Base-by-base conservation (phyloP, 2,113 vertebrate species). In the Aythya baeri region DNA sequence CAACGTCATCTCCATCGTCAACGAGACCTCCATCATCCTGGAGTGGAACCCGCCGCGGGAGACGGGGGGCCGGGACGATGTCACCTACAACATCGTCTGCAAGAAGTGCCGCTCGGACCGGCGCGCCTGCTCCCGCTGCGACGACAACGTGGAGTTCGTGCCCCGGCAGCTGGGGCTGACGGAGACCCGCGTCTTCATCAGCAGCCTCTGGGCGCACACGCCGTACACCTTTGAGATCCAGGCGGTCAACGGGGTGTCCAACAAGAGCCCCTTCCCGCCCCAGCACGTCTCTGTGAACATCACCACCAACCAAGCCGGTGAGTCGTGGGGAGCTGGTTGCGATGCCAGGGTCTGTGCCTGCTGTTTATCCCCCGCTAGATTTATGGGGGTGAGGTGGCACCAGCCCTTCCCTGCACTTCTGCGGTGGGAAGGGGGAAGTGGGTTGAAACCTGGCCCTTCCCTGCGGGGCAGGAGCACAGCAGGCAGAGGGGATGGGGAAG, bases 271-370 rank as follows among this genome's bases (percentile, higher is more conserved):
- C 11, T 99, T 99, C 86, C 99, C 99, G 0, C 99, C 99, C 0
- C 99, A 99, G 93, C 99, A 99, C 0, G 98, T 99, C 77, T 99
- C 99, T 0, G 99, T 99, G 94, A 99, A 99, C 97, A 99, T 99
- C 98, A 99, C 99, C 94, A 99, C 99, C 83, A 99, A 99, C 97
- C 99, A 99, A 97, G 99, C 99, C 0, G 99, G 99, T 99, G 97
- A 98, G 99, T 96, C 34, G 36, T 18, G 25, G 25, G 27, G 25
- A 44, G 52, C 32, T 23, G 16, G 7, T 26, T 65, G 62, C 7
- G 38, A 41, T 8, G 36, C 62, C 36, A 27, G n/a, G 74, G 36
- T 18, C 1, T 1, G 2, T n/a, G 11, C 0, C 25, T 49, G 21
- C 9, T 83, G 72, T 52, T 43, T 27, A 17, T 65, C n/a, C 27